These are phyloP conservation scores for Tetramorium alpestre DNA, from an alignment of 1,140 invertebrate genomes.

Conservation along the genomic window DNA sequence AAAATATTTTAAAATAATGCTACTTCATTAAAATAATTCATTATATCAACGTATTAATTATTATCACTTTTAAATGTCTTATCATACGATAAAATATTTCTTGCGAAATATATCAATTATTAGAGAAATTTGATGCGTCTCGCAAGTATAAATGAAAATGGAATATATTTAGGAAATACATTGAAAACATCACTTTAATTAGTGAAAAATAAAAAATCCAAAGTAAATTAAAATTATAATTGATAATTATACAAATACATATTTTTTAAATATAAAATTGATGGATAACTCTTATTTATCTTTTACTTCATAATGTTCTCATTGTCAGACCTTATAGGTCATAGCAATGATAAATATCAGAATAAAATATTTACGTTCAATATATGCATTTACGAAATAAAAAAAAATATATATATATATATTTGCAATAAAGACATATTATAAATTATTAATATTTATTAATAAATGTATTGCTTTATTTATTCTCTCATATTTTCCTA, in stretches of 20 bases:
- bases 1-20: slow-evolving; percentile 1
- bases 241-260: background rate
- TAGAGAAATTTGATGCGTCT: background rate
- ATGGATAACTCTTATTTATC: background rate
- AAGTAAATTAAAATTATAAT: background rate
- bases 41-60: background rate
- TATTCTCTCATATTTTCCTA: background rate
- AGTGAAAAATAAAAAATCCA: background rate
- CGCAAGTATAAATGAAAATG: background rate
- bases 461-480: background rate
- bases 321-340: background rate
- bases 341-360: background rate
- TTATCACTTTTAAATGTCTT: background rate
- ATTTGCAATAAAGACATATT: background rate
- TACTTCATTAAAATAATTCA: background rate
- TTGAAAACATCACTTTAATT: background rate
- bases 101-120: background rate
- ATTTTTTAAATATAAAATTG: background rate
- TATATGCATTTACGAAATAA: background rate
- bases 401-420: background rate
- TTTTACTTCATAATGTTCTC: background rate
- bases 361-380: background rate
- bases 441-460: too few relatives aligned
- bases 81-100: background rate
- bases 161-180: background rate